Base-by-base conservation (phyloP, 2,888 invertebrate genomes). In the Zygothrica quintamaculata region DNA sequence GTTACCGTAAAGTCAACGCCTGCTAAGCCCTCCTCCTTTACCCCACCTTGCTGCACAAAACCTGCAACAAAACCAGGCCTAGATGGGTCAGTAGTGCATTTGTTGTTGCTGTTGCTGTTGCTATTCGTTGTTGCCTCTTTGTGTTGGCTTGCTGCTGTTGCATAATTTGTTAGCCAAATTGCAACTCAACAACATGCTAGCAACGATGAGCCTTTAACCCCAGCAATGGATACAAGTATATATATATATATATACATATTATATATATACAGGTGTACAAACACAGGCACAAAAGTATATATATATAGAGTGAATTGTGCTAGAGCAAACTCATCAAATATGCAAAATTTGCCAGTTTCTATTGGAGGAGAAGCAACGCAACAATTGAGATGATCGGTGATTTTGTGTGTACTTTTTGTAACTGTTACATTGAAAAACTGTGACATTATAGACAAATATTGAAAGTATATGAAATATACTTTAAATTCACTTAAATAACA, bases 151-250 rank as follows among this genome's bases (percentile, higher is more conserved):
- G 59, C 52, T 71, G 79, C 65, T 67, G 56, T 65, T 81, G 87
- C 86, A 80, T 80, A 82, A 80, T 80, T 80, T 80, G 80, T 79
- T 80, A 65, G 86, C 80, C 80, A 86, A 80, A 80, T 80, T 80
- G 84, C 84, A 80, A 80, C 80, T 80, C 79, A 85, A 85, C 79
- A 82, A 73, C n/a, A n/a, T n/a, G 79, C 75, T 66, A 60, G 77
- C 37, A 67, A 77, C 68, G 61, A 43, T 50, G 64, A 67, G 73
- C 43, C 47, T 43, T 25, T 59, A 56, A 59, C 46, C 52, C 52
- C 48, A 43, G 58, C 42, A 53, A 46, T 47, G 43, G 40, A 66
- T 51, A 55, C 31, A 12, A 12, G 48, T 29, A 43, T 34, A 47
- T 18, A 22, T 47, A 15, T 22, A 34, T 15, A 29, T 9, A 29